Conservation (phyloP, 2,888 invertebrate genomes). For the Eilema griseolum region DNA sequence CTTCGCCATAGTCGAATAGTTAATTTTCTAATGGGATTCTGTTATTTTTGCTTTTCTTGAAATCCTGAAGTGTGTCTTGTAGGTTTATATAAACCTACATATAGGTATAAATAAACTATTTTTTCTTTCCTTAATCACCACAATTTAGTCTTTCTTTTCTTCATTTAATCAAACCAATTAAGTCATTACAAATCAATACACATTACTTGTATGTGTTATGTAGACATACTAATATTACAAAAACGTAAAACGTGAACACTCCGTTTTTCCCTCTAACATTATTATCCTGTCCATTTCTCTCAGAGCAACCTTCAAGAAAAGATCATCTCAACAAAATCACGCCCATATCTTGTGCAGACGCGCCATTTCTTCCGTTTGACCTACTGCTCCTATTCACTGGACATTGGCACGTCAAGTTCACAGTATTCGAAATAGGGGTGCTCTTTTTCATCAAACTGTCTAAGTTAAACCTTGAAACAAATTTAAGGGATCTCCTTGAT, state of each 20-base stretch:
- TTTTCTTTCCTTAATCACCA: too few relatives aligned
- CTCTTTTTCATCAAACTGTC: background rate
- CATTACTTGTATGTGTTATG: too few relatives aligned
- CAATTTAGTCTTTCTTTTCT: too few relatives aligned
- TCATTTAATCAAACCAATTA: too few relatives aligned
- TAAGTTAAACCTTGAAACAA: background rate
- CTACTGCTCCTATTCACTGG: conserved; percentile 37
- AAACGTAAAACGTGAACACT: background rate
- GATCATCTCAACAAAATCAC: conserved; percentile 17
- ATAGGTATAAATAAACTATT: too few relatives aligned
- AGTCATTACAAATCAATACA: too few relatives aligned
- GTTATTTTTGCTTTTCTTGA: too few relatives aligned
- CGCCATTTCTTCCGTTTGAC: conserved; percentile 39
- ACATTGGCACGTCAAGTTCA: conserved; percentile 38
- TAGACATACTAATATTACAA: too few relatives aligned
- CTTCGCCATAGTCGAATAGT: too few relatives aligned
- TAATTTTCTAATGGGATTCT: too few relatives aligned
- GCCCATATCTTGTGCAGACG: conserved; percentile 26
- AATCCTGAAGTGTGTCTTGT: too few relatives aligned
- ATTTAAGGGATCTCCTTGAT: background rate
- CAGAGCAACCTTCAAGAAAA: conserved; percentile 11
- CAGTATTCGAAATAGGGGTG: background rate
- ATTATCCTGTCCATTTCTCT: background rate
- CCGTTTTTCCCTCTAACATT: background rate
- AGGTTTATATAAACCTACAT: too few relatives aligned